Conservation (phyloP, 2,113 vertebrate genomes). For the Petromus typicus region DNA sequence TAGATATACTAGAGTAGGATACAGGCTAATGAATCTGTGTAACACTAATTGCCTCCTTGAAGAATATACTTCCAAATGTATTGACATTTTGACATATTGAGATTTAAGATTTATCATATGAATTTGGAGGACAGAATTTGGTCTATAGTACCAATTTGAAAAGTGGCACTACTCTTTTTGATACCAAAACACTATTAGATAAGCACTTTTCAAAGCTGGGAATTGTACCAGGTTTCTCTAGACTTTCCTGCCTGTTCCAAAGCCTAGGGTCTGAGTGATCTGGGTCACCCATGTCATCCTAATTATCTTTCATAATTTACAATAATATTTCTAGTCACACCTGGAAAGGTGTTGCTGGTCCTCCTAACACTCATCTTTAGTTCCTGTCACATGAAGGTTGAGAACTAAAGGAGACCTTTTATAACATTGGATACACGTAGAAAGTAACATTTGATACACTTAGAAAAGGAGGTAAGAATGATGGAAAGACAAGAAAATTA, state of each 20-base stretch:
- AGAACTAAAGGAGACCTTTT: background rate
- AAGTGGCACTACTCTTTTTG: background rate
- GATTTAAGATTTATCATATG: background rate
- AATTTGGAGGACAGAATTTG: background rate
- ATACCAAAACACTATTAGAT: background rate
- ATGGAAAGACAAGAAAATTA: conserved; percentile 16
- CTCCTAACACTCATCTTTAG: background rate
- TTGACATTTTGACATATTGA: background rate
- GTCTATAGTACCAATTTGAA: background rate
- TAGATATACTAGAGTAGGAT: background rate
- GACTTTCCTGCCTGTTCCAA: background rate
- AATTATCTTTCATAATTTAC: background rate
- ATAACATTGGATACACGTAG: too few relatives aligned
- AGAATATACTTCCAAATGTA: background rate
- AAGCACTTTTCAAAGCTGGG: background rate
- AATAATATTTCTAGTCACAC: background rate
- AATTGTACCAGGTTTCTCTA: background rate
- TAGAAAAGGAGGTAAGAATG: background rate
- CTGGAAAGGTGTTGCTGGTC: background rate
- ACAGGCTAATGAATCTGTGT: background rate
- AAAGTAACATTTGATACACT: background rate
- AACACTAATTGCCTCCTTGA: background rate
- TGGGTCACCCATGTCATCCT: background rate
- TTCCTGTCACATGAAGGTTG: background rate
- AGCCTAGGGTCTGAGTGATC: background rate